phyloP scores from a whole-genome alignment of 2,113 vertebrate genomes.

The Phaethon lepturus region DNA sequence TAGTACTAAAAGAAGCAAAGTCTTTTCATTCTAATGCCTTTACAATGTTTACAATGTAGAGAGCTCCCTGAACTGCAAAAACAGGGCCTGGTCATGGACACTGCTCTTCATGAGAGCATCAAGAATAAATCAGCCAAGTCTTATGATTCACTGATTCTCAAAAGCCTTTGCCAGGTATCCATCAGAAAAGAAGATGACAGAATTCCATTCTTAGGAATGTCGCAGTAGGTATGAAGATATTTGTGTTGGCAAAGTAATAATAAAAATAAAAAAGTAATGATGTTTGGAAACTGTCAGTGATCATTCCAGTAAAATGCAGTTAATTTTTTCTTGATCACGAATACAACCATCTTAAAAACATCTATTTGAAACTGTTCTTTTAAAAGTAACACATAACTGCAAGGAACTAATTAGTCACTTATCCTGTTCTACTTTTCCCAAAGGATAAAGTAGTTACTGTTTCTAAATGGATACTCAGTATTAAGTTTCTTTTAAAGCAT shows the following conservation, averaged over 20 bases:
- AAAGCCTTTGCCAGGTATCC: background rate
- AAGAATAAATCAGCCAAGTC: background rate
- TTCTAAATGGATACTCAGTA: background rate
- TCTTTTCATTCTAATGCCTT: background rate
- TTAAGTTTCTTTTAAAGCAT: background rate
- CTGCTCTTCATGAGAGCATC: background rate
- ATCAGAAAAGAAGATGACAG: background rate
- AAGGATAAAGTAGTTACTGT: background rate
- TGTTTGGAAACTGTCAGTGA: background rate
- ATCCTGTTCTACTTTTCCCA: background rate
- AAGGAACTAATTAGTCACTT: background rate
- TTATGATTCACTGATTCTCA: background rate
- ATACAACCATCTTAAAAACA: background rate
- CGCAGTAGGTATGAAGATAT: background rate
- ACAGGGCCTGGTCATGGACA: background rate
- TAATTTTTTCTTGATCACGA: background rate
- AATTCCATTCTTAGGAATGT: background rate
- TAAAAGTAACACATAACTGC: background rate
- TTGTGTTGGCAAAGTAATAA: background rate
- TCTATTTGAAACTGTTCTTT: background rate
- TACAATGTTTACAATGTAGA: background rate
- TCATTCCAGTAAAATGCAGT: background rate
- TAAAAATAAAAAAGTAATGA: background rate
- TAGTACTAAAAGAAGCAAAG: background rate
- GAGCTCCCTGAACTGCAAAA: background rate